Conservation (phyloP, 2,888 invertebrate genomes). For the Leuctra nigra region DNA sequence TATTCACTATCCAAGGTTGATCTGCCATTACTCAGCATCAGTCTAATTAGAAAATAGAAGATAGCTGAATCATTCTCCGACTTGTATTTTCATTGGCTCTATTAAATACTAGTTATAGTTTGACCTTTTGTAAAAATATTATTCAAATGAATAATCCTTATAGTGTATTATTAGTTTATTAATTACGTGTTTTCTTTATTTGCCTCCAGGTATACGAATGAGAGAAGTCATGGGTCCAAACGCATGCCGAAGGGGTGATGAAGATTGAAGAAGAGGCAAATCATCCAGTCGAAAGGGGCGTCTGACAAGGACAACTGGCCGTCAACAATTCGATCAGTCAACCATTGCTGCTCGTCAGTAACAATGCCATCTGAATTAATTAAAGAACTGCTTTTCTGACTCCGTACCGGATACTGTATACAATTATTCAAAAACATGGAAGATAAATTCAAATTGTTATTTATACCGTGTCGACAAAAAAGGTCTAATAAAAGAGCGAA, state of each 20-base stretch:
- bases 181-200: constrained; percentile 17
- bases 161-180: constrained; percentile 18
- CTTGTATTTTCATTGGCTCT: constrained; percentile 4
- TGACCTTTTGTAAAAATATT: constrained; percentile 18
- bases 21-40: constrained; percentile 10
- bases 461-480: neutral
- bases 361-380: neutral
- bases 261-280: neutral
- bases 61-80: constrained; percentile 12
- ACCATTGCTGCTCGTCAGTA: neutral
- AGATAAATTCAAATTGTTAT: neutral
- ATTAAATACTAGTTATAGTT: constrained; percentile 18
- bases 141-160: constrained; percentile 11
- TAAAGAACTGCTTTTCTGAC: neutral
- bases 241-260: neutral
- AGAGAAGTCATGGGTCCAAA: neutral
- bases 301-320: neutral
- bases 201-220: constrained; percentile 12
- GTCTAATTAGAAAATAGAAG: constrained; percentile 2
- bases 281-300: neutral
- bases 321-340: constrained; percentile 8
- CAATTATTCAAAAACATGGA: constrained; percentile 2
- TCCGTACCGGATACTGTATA: neutral
- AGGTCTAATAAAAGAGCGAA: too few species aligned
- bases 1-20: neutral